Evolutionary conservation across 2,113 vertebrate species (phyloP).

Genomic region (Loxodonta africana): DNA sequence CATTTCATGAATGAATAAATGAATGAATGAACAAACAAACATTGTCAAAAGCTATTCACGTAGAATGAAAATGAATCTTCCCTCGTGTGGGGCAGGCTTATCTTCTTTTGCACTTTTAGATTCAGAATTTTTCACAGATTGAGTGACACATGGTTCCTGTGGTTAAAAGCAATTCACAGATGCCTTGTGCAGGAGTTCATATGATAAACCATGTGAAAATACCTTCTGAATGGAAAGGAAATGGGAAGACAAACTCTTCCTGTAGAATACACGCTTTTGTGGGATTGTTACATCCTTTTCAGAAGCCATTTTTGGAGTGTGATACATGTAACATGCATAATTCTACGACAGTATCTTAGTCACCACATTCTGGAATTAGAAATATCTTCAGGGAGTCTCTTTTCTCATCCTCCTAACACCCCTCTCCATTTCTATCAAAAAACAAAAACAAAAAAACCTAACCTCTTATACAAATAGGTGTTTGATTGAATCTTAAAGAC

Average conservation of each 20-base stretch:
- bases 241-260: background rate
- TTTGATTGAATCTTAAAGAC: conserved; percentile 24
- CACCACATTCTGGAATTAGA: conserved; percentile 44
- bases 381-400: conserved; percentile 36
- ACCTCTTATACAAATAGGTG: background rate
- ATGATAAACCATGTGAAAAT: conserved; percentile 39
- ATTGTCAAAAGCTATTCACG: background rate
- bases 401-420: background rate
- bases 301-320: conserved; percentile 40
- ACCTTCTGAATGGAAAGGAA: conserved; percentile 47
- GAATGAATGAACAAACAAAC: conserved; percentile 62
- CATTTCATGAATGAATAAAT: conserved; percentile 43
- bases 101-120: conserved; percentile 27
- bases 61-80: conserved; percentile 51
- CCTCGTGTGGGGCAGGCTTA: background rate
- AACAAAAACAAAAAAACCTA: conserved; percentile 23
- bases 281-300: background rate
- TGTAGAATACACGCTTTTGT: background rate
- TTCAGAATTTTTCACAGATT: conserved; percentile 61
- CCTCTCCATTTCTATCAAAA: background rate
- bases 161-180: conserved; percentile 60
- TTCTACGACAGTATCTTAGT: background rate
- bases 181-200: conserved; percentile 33
- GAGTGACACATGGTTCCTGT: conserved; percentile 34
- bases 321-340: background rate